phyloP scores from a whole-genome alignment of 2,888 invertebrate species.

The Bellardia bayeri region DNA sequence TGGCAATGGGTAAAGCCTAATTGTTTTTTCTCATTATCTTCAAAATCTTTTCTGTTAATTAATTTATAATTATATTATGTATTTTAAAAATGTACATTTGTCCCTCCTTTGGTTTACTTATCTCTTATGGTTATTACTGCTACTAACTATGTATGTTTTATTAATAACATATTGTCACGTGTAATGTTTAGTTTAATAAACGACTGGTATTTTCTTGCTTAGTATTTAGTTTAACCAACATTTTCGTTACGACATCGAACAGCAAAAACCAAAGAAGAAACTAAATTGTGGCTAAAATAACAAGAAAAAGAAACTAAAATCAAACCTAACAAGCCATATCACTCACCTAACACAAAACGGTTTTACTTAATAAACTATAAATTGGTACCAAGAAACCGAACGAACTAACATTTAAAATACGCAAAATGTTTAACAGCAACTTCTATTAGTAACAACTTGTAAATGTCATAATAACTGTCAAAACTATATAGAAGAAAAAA shows the following conservation, averaged over 20 bases:
- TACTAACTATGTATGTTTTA: not conserved
- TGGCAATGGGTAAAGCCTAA: no score
- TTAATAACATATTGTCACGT: conserved; percentile 7
- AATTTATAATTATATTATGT: no score
- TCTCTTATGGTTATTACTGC: no score
- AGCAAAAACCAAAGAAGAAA: not conserved
- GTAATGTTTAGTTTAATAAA: conserved; percentile 1
- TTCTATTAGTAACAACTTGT: conserved; percentile 31
- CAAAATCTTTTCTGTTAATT: no score
- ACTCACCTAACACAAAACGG: not conserved
- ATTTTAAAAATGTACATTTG: no score
- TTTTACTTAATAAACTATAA: conserved; percentile 9
- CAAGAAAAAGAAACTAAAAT: not conserved
- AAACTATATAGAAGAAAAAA: conserved; percentile 26
- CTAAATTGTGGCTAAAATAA: not conserved
- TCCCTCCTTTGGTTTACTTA: no score
- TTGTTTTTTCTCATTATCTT: no score
- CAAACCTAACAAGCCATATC: conserved; percentile 5
- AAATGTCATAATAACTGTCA: conserved; percentile 56
- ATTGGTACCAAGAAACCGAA: not conserved
- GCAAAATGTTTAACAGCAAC: not conserved
- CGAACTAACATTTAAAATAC: not conserved
- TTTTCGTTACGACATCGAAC: not conserved
- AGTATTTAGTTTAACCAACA: not conserved
- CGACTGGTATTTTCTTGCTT: not conserved